Evolutionary conservation across 2,797 vertebrate species (phyloP).

Genomic region (Pseudotriccus pelzelni): DNA sequence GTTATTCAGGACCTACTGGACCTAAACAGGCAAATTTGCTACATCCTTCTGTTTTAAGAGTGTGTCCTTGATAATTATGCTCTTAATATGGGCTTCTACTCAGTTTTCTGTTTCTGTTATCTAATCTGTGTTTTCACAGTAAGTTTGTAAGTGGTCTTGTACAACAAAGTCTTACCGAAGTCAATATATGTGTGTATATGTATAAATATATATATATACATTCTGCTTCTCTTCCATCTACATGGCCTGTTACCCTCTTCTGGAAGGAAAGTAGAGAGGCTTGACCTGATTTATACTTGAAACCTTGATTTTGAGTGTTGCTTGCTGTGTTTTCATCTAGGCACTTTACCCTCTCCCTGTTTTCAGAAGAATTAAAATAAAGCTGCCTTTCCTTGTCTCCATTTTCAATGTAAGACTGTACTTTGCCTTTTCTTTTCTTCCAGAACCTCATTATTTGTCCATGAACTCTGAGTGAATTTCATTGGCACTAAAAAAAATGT

Average conservation of each 20-base stretch:
- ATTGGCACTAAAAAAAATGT: background rate
- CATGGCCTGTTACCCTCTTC: background rate
- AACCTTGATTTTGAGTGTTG: background rate
- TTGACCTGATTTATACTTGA: background rate
- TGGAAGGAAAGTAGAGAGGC: background rate
- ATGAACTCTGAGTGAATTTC: background rate
- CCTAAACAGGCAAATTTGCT: background rate
- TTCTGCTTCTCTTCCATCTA: background rate
- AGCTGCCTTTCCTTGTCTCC: background rate
- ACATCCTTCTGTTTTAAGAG: background rate
- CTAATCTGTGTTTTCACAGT: background rate
- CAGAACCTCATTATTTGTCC: background rate
- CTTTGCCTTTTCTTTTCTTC: background rate
- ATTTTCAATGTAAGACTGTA: background rate
- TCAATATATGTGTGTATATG: background rate
- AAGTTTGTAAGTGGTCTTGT: background rate
- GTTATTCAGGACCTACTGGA: constrained; percentile 20
- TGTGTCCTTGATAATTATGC: background rate
- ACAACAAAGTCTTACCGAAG: background rate
- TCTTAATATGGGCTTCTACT: background rate
- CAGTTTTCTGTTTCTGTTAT: background rate
- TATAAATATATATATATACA: background rate
- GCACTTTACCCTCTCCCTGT: background rate
- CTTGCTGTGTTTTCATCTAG: background rate
- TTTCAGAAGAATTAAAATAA: background rate